Evolutionary conservation across 2,797 vertebrate species (phyloP).

Genomic region (Gadopsis marmoratus): DNA sequence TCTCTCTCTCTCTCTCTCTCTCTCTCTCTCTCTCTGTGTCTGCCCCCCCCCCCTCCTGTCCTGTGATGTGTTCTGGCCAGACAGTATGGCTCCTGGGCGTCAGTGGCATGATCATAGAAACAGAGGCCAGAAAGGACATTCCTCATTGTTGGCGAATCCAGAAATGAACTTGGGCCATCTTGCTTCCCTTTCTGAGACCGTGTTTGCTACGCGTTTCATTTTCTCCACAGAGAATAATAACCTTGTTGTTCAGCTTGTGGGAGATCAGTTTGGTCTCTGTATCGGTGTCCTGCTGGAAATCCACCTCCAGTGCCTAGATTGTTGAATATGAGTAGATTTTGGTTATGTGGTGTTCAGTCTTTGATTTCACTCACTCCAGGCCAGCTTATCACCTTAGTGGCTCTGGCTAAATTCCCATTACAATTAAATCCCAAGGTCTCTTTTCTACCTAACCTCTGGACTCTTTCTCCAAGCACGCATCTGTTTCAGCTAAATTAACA

Average conservation of each 20-base stretch:
- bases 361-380: slow-evolving; percentile 27
- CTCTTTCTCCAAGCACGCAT: neutral
- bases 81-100: slow-evolving; percentile 84
- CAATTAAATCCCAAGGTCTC: slow-evolving; percentile 19
- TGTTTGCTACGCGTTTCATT: slow-evolving; percentile 31
- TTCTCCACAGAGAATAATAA: slow-evolving; percentile 46
- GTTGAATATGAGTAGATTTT: slow-evolving; percentile 24
- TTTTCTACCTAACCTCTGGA: slow-evolving; percentile 23
- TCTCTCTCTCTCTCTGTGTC: slow-evolving; percentile 15
- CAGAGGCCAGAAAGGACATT: slow-evolving; percentile 82
- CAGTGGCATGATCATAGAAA: slow-evolving; percentile 82
- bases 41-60: slow-evolving; percentile 72
- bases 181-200: slow-evolving; percentile 26
- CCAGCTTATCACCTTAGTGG: slow-evolving; percentile 19
- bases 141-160: slow-evolving; percentile 78
- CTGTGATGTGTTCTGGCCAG: slow-evolving; percentile 86
- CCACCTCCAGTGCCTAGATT: slow-evolving; percentile 25
- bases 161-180: slow-evolving; percentile 66
- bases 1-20: neutral
- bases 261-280: slow-evolving; percentile 25
- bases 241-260: slow-evolving; percentile 16
- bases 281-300: slow-evolving; percentile 39
- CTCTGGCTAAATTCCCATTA: slow-evolving; percentile 13
- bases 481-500: slow-evolving; percentile 48
- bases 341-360: slow-evolving; percentile 9